Base-by-base conservation (phyloP, 2,797 vertebrate genomes). In the Nothura maculosa region DNA sequence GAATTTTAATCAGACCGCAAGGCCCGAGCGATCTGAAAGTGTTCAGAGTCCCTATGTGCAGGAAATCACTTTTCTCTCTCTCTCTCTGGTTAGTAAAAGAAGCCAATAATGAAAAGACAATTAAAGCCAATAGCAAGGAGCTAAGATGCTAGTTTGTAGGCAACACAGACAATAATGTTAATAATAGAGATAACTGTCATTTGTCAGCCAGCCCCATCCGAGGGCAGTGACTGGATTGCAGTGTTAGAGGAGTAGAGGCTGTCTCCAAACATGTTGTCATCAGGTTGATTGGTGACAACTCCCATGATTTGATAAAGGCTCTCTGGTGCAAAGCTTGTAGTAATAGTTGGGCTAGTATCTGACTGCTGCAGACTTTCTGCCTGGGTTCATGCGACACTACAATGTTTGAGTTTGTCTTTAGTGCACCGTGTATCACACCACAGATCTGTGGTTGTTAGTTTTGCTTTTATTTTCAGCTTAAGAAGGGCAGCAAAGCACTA, bases 391-490 rank as follows among this genome's bases (percentile, higher is more conserved):
- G 27, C 73, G 55, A 76, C 80, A 20, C 64, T 50, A 9, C 57
- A 79, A 95, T 62, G 52, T 17, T 91, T 72, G 84, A 47, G 9
- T 4, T 84, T 86, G 45, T 38, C 55, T 78, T 69, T 66, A 72
- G 86, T 87, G 47, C 27, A 2, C 47, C 5, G 15, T 24, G 0
- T 83, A 74, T 87, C 92, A 40, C 54, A 48, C 76, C 67, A 6
- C 6, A 18, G 52, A 70, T 92, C 90, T 92, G 80, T 87, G 82
- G 87, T 84, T 87, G 82, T 90, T 93, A 80, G 61, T 91, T 96
- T 86, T 93, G 82, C 86, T 94, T 95, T 87, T 82, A 40, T 90
- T 93, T 94, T 94, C 73, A 48, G 38, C 63, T 45, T 85, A 87
- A 60, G 81, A 84, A 89, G 70, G 48, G 74, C 74, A 30, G 40